Evolutionary conservation across 2,888 invertebrate genomes (phyloP).

Genomic region (Carcina quercana): DNA sequence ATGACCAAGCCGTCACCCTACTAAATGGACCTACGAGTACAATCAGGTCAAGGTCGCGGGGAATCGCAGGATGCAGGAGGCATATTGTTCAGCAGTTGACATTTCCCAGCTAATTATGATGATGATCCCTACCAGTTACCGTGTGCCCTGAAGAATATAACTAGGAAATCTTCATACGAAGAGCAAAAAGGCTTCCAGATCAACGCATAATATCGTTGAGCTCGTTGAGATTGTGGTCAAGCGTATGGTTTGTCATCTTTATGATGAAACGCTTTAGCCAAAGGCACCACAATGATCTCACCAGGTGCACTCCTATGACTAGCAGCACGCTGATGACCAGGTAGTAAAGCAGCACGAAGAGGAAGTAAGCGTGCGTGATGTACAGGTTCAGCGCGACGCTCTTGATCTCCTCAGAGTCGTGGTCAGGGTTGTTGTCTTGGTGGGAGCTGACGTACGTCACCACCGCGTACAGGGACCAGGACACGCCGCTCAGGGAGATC

Average conservation of each 20-base stretch:
- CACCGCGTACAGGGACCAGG: slow-evolving; percentile 41
- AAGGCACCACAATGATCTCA: slow-evolving; percentile 22
- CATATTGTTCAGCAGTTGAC: too few relatives aligned
- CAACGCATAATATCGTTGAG: background rate
- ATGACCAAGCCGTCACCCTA: too few relatives aligned
- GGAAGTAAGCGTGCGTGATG: slow-evolving; percentile 45
- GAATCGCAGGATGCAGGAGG: too few relatives aligned
- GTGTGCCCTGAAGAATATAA: background rate
- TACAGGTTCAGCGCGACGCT: slow-evolving; percentile 39
- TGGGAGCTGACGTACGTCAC: slow-evolving; percentile 29
- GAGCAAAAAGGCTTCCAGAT: background rate
- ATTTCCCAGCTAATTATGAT: background rate
- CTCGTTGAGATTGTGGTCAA: background rate
- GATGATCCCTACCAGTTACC: background rate
- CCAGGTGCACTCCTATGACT: slow-evolving; percentile 48
- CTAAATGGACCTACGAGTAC: too few relatives aligned
- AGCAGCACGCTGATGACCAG: slow-evolving; percentile 40
- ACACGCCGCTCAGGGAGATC: background rate
- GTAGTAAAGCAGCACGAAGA: slow-evolving; percentile 43
- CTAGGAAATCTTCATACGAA: background rate
- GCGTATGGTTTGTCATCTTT: background rate
- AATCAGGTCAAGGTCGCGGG: too few relatives aligned
- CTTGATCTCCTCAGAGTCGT: slow-evolving; percentile 34
- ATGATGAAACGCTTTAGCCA: background rate
- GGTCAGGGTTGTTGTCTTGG: slow-evolving; percentile 22